Conservation (phyloP, 35 echinoderm and acorn worm genomes). For the Hemicentrotus pulcherrimus region DNA sequence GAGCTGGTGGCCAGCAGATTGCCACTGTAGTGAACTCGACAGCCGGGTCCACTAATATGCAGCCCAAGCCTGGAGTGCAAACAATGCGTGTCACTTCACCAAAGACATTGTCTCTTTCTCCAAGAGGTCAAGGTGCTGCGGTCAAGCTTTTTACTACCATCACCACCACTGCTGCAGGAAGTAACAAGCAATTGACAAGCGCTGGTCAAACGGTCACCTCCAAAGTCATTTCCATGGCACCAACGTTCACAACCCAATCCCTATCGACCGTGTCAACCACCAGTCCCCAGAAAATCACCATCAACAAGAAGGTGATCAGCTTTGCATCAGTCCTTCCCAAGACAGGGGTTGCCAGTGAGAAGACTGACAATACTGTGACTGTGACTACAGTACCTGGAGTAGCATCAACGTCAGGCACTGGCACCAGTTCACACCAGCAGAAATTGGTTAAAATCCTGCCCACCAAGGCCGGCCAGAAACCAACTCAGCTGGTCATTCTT, state of each 20-base stretch:
- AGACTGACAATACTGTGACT: slow-evolving; percentile 41
- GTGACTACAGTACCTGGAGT: background rate
- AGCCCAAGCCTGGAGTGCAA: background rate
- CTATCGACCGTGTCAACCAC: background rate
- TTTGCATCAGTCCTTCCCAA: slow-evolving; percentile 32
- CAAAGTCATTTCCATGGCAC: background rate
- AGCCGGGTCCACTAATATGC: background rate
- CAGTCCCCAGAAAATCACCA: background rate
- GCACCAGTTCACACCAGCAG: slow-evolving; percentile 24
- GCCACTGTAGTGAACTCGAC: background rate
- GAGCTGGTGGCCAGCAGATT: slow-evolving; percentile 19
- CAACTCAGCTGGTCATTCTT: slow-evolving; percentile 70
- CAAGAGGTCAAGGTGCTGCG: slow-evolving; percentile 25
- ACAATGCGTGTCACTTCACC: background rate
- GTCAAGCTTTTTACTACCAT: background rate
- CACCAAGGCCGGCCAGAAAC: slow-evolving; percentile 71
- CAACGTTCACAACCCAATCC: slow-evolving; percentile 4
- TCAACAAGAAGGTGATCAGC: slow-evolving; percentile 25
- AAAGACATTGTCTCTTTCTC: slow-evolving; percentile 1
- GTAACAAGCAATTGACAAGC: slow-evolving; percentile 5
- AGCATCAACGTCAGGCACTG: slow-evolving; percentile 38
- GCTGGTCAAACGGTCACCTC: background rate
- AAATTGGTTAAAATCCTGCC: slow-evolving; percentile 66
- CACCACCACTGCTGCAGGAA: background rate
- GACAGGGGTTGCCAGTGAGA: background rate